Evolutionary conservation across 2,113 vertebrate species (phyloP), one percentile per base, ranked within the genome.

Genomic region (Pangasianodon gigas): DNA sequence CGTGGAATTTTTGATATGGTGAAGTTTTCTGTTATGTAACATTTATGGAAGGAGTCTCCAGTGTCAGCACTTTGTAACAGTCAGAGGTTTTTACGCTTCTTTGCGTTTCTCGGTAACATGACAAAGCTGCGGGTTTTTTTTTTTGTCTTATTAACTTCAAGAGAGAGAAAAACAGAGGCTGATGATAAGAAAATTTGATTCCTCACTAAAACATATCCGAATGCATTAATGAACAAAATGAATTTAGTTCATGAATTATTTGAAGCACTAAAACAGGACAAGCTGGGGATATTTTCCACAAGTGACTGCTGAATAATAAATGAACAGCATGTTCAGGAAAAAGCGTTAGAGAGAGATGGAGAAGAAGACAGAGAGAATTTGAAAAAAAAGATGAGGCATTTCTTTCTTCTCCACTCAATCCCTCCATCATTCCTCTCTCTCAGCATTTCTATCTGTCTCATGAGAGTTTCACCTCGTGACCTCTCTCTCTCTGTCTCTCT

Each of bases 261-360:
- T 29, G 77, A 52, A 16, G 51, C 29, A 81, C 26, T 52, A 81
- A 54, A 81, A 18, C 48, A 81, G 79, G 79, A 81, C 79, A 54
- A 81, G 79, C 48, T 81, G 2, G 16, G 14, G 29, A 81, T 81
- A 81, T 81, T 81, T 81, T 32, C 14, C 79, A 54, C 51, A 81
- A 81, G 51, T 81, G 79, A 81, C 79, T 81, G 48, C 48, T 81
- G 79, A 81, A 81, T 81, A 81, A 81, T 81, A 19, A 81, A 81
- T 81, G 79, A 81, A 81, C 48, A 81, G 5, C 11, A 52, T n/a
- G 29, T 81, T 81, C 13, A 67, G 24, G 16, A 60, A n/a, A n/a
- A 62, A 85, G 6, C 2, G 60, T 6, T 7, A 3, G n/a, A 67
- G 5, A 67, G 44, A 86, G 62, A 51, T 0, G 48, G 26, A 69